Evolutionary conservation across 2,113 vertebrate species (phyloP).

Genomic region (Otus sunia): DNA sequence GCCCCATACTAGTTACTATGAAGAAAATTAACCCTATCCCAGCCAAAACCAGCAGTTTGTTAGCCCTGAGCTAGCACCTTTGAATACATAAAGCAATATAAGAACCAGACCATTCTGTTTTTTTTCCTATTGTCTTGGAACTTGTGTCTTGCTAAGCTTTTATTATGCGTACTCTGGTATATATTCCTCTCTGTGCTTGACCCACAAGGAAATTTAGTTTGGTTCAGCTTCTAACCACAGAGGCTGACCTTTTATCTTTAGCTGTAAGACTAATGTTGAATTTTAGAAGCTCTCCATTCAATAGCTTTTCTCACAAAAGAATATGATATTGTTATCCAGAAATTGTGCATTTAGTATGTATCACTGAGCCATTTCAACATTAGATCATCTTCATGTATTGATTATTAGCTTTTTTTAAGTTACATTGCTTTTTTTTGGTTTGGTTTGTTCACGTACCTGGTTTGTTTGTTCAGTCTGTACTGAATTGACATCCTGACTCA

Average conservation of each 20-base stretch:
- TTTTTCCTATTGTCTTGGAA: background rate
- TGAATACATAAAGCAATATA: too few relatives aligned
- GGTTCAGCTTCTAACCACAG: background rate
- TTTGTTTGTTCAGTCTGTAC: background rate
- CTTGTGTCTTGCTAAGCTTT: background rate
- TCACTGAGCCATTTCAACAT: background rate
- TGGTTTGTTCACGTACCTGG: background rate
- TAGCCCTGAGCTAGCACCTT: too few relatives aligned
- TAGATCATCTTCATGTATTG: background rate
- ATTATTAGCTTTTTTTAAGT: background rate
- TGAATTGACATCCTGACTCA: background rate
- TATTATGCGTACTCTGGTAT: background rate
- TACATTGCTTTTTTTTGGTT: background rate
- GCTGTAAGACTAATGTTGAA: background rate
- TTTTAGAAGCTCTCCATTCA: background rate
- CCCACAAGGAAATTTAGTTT: background rate
- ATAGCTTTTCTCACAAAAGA: background rate
- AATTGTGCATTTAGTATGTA: background rate
- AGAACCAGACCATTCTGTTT: background rate
- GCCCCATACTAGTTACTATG: too few relatives aligned
- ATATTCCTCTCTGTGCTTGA: background rate
- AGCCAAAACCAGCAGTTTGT: too few relatives aligned
- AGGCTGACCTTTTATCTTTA: background rate
- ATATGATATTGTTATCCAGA: background rate
- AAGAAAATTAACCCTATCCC: too few relatives aligned